Conservation (phyloP, 2,797 vertebrate genomes). For the Melanotaenia boesemani region DNA sequence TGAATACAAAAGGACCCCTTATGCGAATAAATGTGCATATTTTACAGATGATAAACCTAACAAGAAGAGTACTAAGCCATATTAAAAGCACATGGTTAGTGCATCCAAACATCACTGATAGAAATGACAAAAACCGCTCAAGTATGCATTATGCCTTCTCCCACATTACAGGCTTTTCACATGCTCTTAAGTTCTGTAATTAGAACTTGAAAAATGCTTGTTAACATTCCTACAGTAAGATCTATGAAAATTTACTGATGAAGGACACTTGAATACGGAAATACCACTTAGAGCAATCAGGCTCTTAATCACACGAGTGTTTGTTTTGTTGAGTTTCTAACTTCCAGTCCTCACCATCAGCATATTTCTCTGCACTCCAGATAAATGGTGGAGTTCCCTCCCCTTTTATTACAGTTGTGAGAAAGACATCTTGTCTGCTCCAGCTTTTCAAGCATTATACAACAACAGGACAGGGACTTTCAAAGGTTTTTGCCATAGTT, state of each 20-base stretch:
- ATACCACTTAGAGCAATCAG: slow-evolving; percentile 51
- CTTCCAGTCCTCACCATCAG: not conserved
- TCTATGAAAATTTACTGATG: slow-evolving; percentile 38
- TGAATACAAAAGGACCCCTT: too few species aligned
- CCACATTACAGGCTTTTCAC: slow-evolving; percentile 12
- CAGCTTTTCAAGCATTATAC: slow-evolving; percentile 45
- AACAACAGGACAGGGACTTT: slow-evolving; percentile 21
- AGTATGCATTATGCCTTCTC: slow-evolving; percentile 16
- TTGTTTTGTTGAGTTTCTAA: slow-evolving; percentile 25
- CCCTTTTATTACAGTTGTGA: not conserved
- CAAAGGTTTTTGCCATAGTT: slow-evolving; percentile 7
- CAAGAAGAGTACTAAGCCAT: not conserved
- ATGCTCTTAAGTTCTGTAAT: slow-evolving; percentile 36
- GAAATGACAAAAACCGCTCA: not conserved
- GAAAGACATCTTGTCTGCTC: slow-evolving; percentile 44
- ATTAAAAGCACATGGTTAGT: not conserved
- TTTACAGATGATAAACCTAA: not conserved
- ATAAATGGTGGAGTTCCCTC: not conserved
- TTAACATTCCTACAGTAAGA: slow-evolving; percentile 30
- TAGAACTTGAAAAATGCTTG: slow-evolving; percentile 39
- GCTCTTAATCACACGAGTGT: slow-evolving; percentile 2
- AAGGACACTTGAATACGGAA: slow-evolving; percentile 47
- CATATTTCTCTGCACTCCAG: not conserved
- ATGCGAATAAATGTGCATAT: not conserved
- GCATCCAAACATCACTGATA: not conserved